Evolutionary conservation across 2,888 invertebrate genomes (phyloP).

Genomic region (Microctonus aethiopoides): DNA sequence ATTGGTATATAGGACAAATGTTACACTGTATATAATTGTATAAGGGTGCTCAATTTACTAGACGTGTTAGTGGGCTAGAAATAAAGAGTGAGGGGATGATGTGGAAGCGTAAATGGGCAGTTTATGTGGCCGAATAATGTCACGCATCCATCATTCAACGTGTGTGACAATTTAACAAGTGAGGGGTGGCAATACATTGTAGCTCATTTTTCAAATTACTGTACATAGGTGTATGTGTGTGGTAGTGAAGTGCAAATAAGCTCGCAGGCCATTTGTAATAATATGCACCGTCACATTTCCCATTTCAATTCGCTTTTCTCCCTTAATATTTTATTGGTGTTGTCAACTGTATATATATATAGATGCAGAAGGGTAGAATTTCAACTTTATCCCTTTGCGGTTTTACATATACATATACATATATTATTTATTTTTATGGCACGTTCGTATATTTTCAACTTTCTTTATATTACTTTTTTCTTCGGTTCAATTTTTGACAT

Average conservation of each 20-base stretch:
- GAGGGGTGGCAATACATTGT: slow-evolving; percentile 37
- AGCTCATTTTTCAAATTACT: slow-evolving; percentile 2
- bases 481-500: background rate
- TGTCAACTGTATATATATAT: background rate
- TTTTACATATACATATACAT: background rate
- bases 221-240: background rate
- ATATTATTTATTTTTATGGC: slow-evolving; percentile 11
- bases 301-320: background rate
- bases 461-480: slow-evolving; percentile 11
- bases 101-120: slow-evolving; percentile 16
- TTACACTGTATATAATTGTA: background rate
- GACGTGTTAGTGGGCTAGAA: too few species aligned
- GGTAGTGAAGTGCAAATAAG: background rate
- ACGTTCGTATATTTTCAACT: background rate
- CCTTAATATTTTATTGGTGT: slow-evolving; percentile 13
- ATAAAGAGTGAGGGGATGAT: background rate
- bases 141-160: slow-evolving; percentile 58
- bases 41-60: background rate
- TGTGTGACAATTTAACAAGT: slow-evolving; percentile 62
- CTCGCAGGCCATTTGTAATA: slow-evolving; percentile 17
- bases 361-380: background rate
- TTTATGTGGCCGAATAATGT: slow-evolving; percentile 49
- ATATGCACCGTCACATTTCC: slow-evolving; percentile 23
- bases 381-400: slow-evolving; percentile 15
- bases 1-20: background rate